Base-by-base conservation (phyloP, 1,140 invertebrate genomes). In the Hyphantria cunea region DNA sequence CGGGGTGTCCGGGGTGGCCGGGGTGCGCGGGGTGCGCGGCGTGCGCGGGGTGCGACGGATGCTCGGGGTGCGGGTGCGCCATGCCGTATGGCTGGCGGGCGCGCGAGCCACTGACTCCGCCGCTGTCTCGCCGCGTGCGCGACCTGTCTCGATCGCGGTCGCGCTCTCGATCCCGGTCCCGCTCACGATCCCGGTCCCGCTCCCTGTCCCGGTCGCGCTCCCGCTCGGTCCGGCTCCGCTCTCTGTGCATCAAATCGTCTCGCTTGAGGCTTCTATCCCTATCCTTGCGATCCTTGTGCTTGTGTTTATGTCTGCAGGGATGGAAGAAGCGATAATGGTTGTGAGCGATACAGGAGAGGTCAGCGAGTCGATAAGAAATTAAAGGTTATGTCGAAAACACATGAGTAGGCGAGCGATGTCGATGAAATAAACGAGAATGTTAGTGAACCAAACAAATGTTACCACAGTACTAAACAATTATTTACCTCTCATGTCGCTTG, bases 181-280 rank as follows among this genome's bases (percentile, higher is more conserved):
- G 72, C 0, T 86, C 88, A 6, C 90, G 73, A 3, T 90, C 90
- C 0, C 89, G 78, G 3, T 90, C 82, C 0, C 86, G 64, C 4
- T 84, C 75, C 11, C 84, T 63, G 6, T 82, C 82, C 14, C 81
- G 66, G 4, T 82, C 82, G 32, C 82, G 71, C 14, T 88, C 85
- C n/a, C 85, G 78, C 65, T 88, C 85, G 70, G 78, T 68, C 33
- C 86, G 80, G 54, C 82, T 81, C 64, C 88, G 83, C 39, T 91
- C 89, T 85, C 89, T 89, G 85, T 86, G 87, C 72, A 85, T 82
- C 70, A 87, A 85, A 88, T 88, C 80, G 80, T 91, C 88, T 69
- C 82, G 79, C 81, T 90, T 87, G 73, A 89, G 54, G 76, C 76
- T 86, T 55, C 84, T 78, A 56, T 91, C 88, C 68, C 83, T 91